A percentile compares a stretch with the other conserved stretches of the same genome.
phyloP scores from a whole-genome alignment of 1,140 invertebrate genomes.

The Ceratina australensis region DNA sequence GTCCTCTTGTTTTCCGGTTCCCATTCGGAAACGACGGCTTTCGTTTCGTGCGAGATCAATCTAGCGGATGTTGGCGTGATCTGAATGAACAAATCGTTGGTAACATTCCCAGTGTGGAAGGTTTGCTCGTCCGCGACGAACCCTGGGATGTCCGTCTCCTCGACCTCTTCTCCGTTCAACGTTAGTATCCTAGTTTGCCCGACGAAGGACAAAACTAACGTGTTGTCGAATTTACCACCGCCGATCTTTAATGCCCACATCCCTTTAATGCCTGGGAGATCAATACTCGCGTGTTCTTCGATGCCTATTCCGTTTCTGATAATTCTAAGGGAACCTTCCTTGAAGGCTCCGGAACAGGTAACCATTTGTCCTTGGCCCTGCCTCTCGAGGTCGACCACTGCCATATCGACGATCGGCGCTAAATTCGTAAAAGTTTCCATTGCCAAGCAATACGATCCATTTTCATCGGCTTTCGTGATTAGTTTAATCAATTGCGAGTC shows the following conservation, averaged over 20 bases:
- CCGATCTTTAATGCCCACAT: slow-evolving; percentile 95
- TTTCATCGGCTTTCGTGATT: slow-evolving; percentile 91
- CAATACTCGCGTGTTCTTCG: slow-evolving; percentile 98
- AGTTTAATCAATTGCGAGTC: slow-evolving; percentile 98
- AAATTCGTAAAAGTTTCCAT: slow-evolving; percentile 99
- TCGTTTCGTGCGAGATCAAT: slow-evolving; percentile 84
- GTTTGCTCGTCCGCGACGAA: slow-evolving; percentile 96
- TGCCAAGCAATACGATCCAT: slow-evolving; percentile 93
- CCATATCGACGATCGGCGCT: slow-evolving; percentile 98
- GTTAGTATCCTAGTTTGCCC: slow-evolving; percentile 95
- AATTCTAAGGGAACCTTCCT: slow-evolving; percentile 97
- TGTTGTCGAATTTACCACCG: slow-evolving; percentile 87
- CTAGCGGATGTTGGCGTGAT: slow-evolving; percentile 88
- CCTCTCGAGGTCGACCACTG: slow-evolving; percentile 96
- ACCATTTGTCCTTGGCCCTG: slow-evolving; percentile 99
- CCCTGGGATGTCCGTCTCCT: slow-evolving; percentile 95
- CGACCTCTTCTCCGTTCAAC: slow-evolving; percentile 96
- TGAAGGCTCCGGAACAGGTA: slow-evolving; percentile 98
- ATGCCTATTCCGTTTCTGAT: slow-evolving; percentile 99
- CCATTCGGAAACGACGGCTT: slow-evolving; percentile 89
- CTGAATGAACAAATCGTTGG: slow-evolving; percentile 89
- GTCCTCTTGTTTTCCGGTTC: slow-evolving; percentile 86
- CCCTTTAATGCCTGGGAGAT: slow-evolving; percentile 97
- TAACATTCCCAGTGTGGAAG: slow-evolving; percentile 95
- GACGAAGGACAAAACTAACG: slow-evolving; percentile 95